Conservation (phyloP, 2,888 invertebrate genomes). For the Macropis europaea region DNA sequence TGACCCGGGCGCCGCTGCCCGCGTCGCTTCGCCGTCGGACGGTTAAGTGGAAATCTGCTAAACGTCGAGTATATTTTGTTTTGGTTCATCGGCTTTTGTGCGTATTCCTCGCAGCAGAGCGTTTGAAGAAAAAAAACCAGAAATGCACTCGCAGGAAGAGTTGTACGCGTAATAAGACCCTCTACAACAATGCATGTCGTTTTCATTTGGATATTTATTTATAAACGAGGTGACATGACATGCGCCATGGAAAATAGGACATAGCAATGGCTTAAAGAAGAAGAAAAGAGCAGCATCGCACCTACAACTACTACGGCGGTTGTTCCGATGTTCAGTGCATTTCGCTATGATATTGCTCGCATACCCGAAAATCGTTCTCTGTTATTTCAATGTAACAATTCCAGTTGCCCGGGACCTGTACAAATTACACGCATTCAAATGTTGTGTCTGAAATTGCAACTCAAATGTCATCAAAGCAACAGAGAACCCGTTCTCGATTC, state of each 20-base stretch:
- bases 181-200: slow-evolving; percentile 27
- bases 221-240: slow-evolving; percentile 57
- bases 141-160: not conserved
- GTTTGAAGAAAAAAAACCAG: not conserved
- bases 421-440: slow-evolving; percentile 36
- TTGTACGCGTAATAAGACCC: not conserved
- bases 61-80: not conserved
- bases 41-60: not conserved
- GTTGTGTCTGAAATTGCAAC: slow-evolving; percentile 39
- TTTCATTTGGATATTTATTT: slow-evolving; percentile 52
- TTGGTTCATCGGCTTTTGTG: not conserved
- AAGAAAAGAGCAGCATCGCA: slow-evolving; percentile 28
- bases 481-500: slow-evolving; percentile 70
- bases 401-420: slow-evolving; percentile 3
- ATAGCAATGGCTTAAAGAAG: slow-evolving; percentile 41
- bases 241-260: slow-evolving; percentile 63
- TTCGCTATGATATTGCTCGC: slow-evolving; percentile 21
- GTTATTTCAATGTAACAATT: slow-evolving; percentile 7
- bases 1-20: too few species aligned
- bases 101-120: not conserved
- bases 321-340: slow-evolving; percentile 24
- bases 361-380: not conserved
- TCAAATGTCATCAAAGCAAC: slow-evolving; percentile 73
- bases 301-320: slow-evolving; percentile 1
- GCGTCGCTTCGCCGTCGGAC: too few species aligned